These are phyloP conservation scores for Volucella inflata DNA, from an alignment of 2,888 invertebrate species.

Conservation along the genomic window DNA sequence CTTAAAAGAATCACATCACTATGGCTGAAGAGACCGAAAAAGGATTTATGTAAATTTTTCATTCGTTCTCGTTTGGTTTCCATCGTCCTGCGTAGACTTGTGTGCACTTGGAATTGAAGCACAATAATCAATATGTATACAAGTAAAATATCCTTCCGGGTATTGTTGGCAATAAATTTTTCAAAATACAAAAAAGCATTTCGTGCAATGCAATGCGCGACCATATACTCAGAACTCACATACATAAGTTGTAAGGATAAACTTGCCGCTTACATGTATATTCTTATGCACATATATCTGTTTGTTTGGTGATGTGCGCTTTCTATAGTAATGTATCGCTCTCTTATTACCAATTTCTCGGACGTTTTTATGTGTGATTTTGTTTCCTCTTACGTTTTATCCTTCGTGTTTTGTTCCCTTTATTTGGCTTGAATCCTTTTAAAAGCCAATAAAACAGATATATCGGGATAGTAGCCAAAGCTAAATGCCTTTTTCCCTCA, in stretches of 20 bases:
- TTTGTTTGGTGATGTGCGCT: neutral
- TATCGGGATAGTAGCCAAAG: slow-evolving; percentile 22
- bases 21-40: slow-evolving; percentile 25
- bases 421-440: slow-evolving; percentile 46
- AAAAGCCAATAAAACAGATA: slow-evolving; percentile 52
- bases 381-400: neutral
- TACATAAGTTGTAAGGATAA: neutral
- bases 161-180: slow-evolving; percentile 66
- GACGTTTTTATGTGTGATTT: slow-evolving; percentile 42
- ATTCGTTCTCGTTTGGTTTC: slow-evolving; percentile 39
- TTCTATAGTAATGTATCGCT: slow-evolving; percentile 30
- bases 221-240: neutral
- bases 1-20: slow-evolving; percentile 51
- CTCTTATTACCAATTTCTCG: slow-evolving; percentile 36
- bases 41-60: slow-evolving; percentile 71
- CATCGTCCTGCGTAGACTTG: slow-evolving; percentile 62
- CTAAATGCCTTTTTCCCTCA: slow-evolving; percentile 18
- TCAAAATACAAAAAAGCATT: slow-evolving; percentile 4
- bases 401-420: slow-evolving; percentile 19
- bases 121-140: slow-evolving; percentile 77
- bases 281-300: neutral
- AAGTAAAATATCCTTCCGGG: slow-evolving; percentile 79
- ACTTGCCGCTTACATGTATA: neutral
- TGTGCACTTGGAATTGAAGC: slow-evolving; percentile 80
- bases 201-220: slow-evolving; percentile 42